These are phyloP conservation scores for Aphaenogaster ashmeadi DNA, from an alignment of 1,140 invertebrate genomes.

Conservation along the genomic window DNA sequence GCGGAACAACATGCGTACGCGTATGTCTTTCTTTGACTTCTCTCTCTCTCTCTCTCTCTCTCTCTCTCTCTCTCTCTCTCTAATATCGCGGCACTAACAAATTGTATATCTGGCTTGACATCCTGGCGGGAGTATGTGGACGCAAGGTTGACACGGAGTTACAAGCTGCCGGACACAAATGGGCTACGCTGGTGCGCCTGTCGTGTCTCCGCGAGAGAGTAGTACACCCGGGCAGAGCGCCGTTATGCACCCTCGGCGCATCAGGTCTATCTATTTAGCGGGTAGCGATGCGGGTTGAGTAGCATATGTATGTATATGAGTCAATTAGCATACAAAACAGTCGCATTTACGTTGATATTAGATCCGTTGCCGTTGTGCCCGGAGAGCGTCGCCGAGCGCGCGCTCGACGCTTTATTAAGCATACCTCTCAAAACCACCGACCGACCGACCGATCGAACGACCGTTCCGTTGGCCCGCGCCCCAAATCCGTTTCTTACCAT, in stretches of 20 bases:
- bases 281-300: conserved; percentile 67
- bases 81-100: conserved; percentile 29
- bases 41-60: neutral
- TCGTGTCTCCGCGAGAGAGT: conserved; percentile 60
- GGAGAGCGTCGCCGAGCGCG: conserved; percentile 20
- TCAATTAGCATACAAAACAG: conserved; percentile 82
- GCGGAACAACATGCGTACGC: neutral
- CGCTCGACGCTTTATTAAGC: conserved; percentile 69
- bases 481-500: conserved; percentile 23
- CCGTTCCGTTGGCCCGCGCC: neutral
- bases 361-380: conserved; percentile 51
- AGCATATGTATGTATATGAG: conserved; percentile 79
- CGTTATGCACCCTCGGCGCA: conserved; percentile 63
- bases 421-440: conserved; percentile 68
- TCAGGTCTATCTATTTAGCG: conserved; percentile 77
- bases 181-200: conserved; percentile 56
- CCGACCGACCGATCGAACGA: conserved; percentile 20
- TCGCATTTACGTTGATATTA: conserved; percentile 81
- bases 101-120: conserved; percentile 62
- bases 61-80: neutral
- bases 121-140: conserved; percentile 56
- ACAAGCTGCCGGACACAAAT: conserved; percentile 68
- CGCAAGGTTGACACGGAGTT: conserved; percentile 65
- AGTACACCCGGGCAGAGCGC: conserved; percentile 45
- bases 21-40: neutral